Evolutionary conservation across 2,113 vertebrate species (phyloP).

Genomic region (Chionodraco myersi): DNA sequence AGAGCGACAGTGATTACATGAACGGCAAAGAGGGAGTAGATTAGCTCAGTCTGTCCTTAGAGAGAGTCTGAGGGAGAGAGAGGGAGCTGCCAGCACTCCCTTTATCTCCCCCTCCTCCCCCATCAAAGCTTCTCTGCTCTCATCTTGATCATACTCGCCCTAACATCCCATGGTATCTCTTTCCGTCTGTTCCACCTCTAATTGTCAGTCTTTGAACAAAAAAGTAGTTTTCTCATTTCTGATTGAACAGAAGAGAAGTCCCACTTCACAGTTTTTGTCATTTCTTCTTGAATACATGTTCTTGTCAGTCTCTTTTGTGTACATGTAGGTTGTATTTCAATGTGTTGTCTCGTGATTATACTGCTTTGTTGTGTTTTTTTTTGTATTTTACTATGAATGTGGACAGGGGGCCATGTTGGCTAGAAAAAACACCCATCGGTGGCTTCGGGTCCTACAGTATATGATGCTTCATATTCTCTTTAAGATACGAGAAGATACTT

Average conservation of each 20-base stretch:
- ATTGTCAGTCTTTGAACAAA: constrained; percentile 47
- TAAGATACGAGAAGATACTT: too few species aligned
- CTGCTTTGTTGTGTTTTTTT: constrained; percentile 22
- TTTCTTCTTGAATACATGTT: constrained; percentile 32
- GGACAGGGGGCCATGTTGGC: constrained; percentile 6
- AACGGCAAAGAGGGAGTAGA: constrained; percentile 66
- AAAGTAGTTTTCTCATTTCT: constrained; percentile 15
- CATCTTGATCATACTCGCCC: constrained; percentile 59
- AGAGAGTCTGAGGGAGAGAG: constrained; percentile 66
- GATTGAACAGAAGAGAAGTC: constrained; percentile 1
- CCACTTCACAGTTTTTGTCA: constrained; percentile 16
- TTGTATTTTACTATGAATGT: constrained; percentile 25
- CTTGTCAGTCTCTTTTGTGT: constrained; percentile 31
- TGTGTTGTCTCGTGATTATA: constrained; percentile 37
- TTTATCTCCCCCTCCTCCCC: constrained; percentile 58
- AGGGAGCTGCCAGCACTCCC: constrained; percentile 55
- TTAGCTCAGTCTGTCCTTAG: constrained; percentile 66
- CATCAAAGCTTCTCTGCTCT: constrained; percentile 62
- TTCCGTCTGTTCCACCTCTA: constrained; percentile 33
- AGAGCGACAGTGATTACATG: constrained; percentile 69
- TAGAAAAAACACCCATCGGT: too few species aligned
- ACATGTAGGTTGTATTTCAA: constrained; percentile 27
- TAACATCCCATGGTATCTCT: constrained; percentile 31
- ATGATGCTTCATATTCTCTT: background rate
- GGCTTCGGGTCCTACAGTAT: too few species aligned